Evolutionary conservation across 2,797 vertebrate genomes (phyloP).

Genomic region (Sebastes vulpes): DNA sequence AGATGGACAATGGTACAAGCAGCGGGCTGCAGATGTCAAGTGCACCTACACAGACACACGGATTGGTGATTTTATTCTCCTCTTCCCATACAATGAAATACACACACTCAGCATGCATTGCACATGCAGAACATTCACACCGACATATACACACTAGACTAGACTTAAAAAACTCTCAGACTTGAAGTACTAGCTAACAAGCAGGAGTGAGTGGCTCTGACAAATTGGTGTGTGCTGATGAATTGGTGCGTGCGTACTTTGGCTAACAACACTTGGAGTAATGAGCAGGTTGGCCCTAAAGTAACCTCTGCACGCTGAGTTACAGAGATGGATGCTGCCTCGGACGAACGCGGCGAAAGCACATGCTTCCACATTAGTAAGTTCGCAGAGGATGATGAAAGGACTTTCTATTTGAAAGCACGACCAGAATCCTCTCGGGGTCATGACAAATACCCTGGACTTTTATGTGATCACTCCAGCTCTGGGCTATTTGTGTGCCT

Average conservation of each 20-base stretch:
- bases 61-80: background rate
- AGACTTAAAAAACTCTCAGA: slow-evolving; percentile 59
- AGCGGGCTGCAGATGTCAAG: slow-evolving; percentile 10
- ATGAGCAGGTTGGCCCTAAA: slow-evolving; percentile 81
- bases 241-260: slow-evolving; percentile 68
- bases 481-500: slow-evolving; percentile 48
- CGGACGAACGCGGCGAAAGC: background rate
- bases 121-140: background rate
- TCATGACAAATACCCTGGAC: slow-evolving; percentile 36
- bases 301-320: slow-evolving; percentile 74
- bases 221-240: slow-evolving; percentile 68
- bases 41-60: background rate
- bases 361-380: background rate
- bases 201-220: slow-evolving; percentile 61
- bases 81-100: background rate
- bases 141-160: background rate
- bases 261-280: slow-evolving; percentile 82
- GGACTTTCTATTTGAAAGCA: slow-evolving; percentile 25
- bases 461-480: slow-evolving; percentile 37
- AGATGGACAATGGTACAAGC: slow-evolving; percentile 33
- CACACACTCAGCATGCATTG: background rate
- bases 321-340: slow-evolving; percentile 70
- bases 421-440: slow-evolving; percentile 20
- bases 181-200: slow-evolving; percentile 66
- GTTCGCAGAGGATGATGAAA: slow-evolving; percentile 2